Base-by-base conservation (phyloP, 2,113 vertebrate genomes). In the Amazona vittata region DNA sequence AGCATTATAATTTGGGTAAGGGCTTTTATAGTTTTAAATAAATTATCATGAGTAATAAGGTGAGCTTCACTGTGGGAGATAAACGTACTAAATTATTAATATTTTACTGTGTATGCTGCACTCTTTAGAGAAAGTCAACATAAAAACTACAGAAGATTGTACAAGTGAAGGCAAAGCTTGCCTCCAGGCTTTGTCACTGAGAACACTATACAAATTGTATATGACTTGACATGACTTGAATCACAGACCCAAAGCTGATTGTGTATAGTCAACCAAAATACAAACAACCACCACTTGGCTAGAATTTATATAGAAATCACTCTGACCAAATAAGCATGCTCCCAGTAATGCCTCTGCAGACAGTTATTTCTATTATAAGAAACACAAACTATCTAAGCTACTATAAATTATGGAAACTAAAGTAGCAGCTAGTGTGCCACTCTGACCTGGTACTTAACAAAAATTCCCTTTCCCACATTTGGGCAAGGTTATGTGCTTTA, bases 401-500 rank as follows among this genome's bases (percentile, higher is more conserved):
- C 60, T 59, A 10, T 24, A 73, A 87, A 64, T 26, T 35, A 81
- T 0, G 68, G 33, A 75, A 83, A 75, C 10, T 52, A 57, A 84
- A 94, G 68, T 33, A 90, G 79, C 75, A 74, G 39, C 22, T 47
- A 26, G 8, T 65, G n/a, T 89, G 25, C 44, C 37, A 19, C n/a
- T 43, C 16, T 78, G 79, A 63, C 49, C 46, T 71, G 69, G 60
- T 31, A 47, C 71, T 22, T 41, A 60, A 78, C 47, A 94, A 82
- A 91, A 93, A 79, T 65, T 68, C 25, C 65, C 47, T 65, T 91
- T 83, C 37, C 83, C 78, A 75, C 57, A 89, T 62, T 83, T 33
- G 53, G 86, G 50, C 57, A 93, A 59, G 25, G 53, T 64, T 92
- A 73, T 55, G 77, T 85, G 89, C 83, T 79, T 94, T 95, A 95